Conservation (phyloP, 2,113 vertebrate genomes). For the Dinomys branickii region DNA sequence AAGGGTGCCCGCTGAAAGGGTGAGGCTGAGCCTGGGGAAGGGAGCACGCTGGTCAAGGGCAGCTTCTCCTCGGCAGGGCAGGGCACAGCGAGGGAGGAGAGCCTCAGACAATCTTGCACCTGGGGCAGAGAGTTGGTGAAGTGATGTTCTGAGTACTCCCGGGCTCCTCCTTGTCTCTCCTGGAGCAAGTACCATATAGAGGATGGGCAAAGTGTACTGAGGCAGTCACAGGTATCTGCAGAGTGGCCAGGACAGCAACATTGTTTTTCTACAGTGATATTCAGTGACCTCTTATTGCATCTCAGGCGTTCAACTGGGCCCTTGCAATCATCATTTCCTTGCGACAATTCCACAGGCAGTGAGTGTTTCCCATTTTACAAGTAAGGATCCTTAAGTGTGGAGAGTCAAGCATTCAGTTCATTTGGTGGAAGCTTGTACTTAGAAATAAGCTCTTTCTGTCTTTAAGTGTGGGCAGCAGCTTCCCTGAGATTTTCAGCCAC, state of each 20-base stretch:
- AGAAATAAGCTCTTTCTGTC: neutral
- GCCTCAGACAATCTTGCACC: neutral
- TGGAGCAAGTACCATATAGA: neutral
- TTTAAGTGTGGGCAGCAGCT: neutral
- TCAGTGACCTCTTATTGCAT: neutral
- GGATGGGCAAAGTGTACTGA: neutral
- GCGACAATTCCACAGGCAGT: neutral
- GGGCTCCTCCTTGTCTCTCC: neutral
- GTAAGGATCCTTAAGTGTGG: neutral
- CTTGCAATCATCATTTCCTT: neutral
- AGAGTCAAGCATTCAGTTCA: neutral
- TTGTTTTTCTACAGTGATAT: neutral
- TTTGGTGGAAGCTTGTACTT: neutral
- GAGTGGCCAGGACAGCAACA: neutral
- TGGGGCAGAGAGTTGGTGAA: neutral
- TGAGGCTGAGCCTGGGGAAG: too few species aligned
- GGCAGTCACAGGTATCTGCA: neutral
- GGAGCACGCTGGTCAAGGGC: too few species aligned
- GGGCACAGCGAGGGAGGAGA: neutral
- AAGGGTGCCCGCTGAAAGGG: too few species aligned
- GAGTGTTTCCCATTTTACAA: neutral
- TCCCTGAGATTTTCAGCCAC: neutral
- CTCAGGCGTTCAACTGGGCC: neutral
- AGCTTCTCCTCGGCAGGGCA: neutral
- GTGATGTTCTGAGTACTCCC: neutral